Evolutionary conservation across 2,113 vertebrate genomes (phyloP).

Genomic region (Morone chrysops): DNA sequence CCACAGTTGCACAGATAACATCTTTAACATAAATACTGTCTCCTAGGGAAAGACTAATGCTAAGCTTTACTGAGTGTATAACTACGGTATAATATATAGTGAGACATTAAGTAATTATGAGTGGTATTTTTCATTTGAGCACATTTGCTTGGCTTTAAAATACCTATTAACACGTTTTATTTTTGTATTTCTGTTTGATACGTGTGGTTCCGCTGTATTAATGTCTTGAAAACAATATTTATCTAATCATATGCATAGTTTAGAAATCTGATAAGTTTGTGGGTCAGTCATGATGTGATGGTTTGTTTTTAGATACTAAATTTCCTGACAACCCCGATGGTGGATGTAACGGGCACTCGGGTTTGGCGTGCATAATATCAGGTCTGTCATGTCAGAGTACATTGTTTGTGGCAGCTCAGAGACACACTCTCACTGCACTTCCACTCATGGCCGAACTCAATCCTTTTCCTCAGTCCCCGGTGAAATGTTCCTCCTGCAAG

Average conservation of each 20-base stretch:
- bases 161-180: constrained; percentile 2
- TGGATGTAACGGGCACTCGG: constrained; percentile 38
- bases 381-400: constrained; percentile 54
- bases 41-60: neutral
- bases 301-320: constrained; percentile 69
- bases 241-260: constrained; percentile 54
- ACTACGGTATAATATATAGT: neutral
- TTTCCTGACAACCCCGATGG: constrained; percentile 38
- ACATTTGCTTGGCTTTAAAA: constrained; percentile 23
- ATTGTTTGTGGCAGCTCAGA: constrained; percentile 70
- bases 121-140: constrained; percentile 26
- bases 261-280: constrained; percentile 57
- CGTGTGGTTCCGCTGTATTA: neutral
- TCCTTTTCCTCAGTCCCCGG: constrained; percentile 26
- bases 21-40: constrained; percentile 6
- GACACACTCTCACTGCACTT: constrained; percentile 58
- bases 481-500: constrained; percentile 67
- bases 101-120: constrained; percentile 11
- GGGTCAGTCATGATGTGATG: constrained; percentile 26
- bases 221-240: constrained; percentile 20
- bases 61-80: constrained; percentile 16
- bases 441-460: constrained; percentile 59
- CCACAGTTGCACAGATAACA: neutral
- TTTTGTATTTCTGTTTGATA: neutral
- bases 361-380: constrained; percentile 40